Evolutionary conservation across 2,797 vertebrate genomes (phyloP).

Genomic region (Limnodromus scolopaceus): DNA sequence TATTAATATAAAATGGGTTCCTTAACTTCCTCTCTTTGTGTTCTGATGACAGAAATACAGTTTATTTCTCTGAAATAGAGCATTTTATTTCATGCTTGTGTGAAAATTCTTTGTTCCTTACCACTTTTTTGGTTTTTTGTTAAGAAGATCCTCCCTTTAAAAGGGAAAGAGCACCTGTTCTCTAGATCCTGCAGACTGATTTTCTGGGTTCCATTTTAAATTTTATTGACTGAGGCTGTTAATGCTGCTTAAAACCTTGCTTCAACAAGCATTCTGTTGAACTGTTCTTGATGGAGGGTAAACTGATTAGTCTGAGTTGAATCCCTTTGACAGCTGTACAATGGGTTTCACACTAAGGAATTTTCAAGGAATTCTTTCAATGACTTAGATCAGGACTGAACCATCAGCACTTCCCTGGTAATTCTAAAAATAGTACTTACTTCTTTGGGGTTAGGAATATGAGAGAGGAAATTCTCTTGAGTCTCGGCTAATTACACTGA

Average conservation of each 20-base stretch:
- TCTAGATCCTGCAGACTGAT: slow-evolving; percentile 6
- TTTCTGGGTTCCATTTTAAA: background rate
- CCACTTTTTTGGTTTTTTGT: background rate
- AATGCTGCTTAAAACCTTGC: background rate
- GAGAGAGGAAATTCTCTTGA: background rate
- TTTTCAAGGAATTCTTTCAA: slow-evolving; percentile 1
- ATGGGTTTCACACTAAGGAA: background rate
- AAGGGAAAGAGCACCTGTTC: slow-evolving; percentile 41
- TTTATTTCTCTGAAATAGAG: background rate
- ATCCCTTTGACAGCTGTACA: background rate
- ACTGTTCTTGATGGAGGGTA: background rate
- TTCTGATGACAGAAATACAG: background rate
- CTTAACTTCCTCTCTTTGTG: background rate
- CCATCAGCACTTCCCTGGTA: background rate
- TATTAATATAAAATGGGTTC: background rate
- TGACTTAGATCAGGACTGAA: background rate
- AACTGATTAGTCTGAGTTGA: background rate
- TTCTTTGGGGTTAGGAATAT: background rate
- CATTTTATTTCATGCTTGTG: slow-evolving; percentile 14
- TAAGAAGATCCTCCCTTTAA: background rate
- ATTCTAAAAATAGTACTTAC: background rate
- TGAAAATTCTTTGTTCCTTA: background rate
- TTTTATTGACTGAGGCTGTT: background rate
- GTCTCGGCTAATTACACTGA: background rate
- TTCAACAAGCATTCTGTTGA: background rate